phyloP scores from a whole-genome alignment of 2,888 invertebrate species.

The Amphipyra tragopoginis region DNA sequence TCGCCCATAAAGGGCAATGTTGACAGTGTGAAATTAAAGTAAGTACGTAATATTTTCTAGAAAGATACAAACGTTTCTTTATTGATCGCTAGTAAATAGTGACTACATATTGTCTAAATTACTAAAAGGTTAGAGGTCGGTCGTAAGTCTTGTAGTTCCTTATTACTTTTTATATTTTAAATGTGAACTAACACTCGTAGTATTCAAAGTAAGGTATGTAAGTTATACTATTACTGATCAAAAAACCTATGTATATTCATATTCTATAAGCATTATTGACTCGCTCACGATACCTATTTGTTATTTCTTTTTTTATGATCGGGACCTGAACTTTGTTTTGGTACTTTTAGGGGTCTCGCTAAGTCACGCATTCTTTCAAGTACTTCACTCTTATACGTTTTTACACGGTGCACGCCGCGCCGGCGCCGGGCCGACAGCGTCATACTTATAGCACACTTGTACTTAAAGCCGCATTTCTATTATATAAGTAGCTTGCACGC shows the following conservation, averaged over 20 bases:
- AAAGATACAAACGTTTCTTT: background rate
- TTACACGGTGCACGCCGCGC: too few relatives aligned
- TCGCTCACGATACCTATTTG: background rate
- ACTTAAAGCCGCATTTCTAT: background rate
- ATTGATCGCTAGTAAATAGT: constrained; percentile 9
- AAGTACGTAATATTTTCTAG: background rate
- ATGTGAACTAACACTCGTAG: constrained; percentile 38
- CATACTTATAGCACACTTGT: too few relatives aligned
- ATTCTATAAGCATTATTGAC: constrained; percentile 18
- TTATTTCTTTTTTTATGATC: too few relatives aligned
- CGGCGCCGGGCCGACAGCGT: too few relatives aligned
- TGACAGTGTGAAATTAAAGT: background rate
- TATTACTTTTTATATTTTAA: constrained; percentile 18
- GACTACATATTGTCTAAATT: too few relatives aligned
- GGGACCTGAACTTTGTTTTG: constrained; percentile 40
- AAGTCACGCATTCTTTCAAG: background rate
- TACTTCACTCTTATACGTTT: too few relatives aligned
- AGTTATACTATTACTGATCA: constrained; percentile 31
- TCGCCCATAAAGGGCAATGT: too few relatives aligned
- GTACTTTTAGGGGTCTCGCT: constrained; percentile 19
- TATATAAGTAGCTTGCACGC: too few relatives aligned
- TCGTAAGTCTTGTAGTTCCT: constrained; percentile 26
- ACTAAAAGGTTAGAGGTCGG: background rate
- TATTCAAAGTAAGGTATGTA: constrained; percentile 20
- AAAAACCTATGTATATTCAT: constrained; percentile 20